phyloP scores from a whole-genome alignment of 2,797 vertebrate genomes.

The Tenualosa thibaudeaui region DNA sequence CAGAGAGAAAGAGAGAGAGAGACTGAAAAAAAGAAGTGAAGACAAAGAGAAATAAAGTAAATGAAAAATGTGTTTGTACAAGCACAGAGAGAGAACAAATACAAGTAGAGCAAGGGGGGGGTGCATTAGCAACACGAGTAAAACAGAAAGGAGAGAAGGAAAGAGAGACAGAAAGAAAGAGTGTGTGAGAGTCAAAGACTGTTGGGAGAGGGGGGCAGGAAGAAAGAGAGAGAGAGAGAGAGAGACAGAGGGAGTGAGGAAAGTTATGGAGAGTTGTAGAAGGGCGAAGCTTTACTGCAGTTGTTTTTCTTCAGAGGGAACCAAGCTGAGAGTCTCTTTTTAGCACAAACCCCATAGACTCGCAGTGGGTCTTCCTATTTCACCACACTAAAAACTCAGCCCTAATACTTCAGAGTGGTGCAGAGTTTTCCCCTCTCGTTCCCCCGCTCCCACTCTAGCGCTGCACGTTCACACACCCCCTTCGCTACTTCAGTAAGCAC shows the following conservation, averaged over 20 bases:
- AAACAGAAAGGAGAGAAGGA: neutral
- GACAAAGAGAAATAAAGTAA: conserved; percentile 37
- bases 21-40: neutral
- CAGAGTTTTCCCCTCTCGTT: neutral
- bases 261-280: conserved; percentile 19
- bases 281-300: conserved; percentile 54
- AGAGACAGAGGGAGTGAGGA: conserved; percentile 26
- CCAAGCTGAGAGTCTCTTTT: conserved; percentile 38
- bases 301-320: conserved; percentile 52
- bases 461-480: conserved; percentile 20
- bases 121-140: neutral
- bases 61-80: conserved; percentile 24
- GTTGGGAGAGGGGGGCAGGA: neutral
- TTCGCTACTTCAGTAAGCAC: conserved; percentile 17
- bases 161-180: conserved; percentile 2
- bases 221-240: conserved; percentile 1
- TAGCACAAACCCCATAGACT: conserved; percentile 20
- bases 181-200: neutral
- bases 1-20: conserved; percentile 29
- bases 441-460: neutral
- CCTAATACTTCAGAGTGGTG: neutral
- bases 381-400: neutral
- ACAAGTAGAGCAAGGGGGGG: neutral
- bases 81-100: conserved; percentile 32
- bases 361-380: neutral